Evolutionary conservation across 2,113 vertebrate species (phyloP), one percentile per base, ranked within the genome.

Genomic region (Rhabdomys dilectus): DNA sequence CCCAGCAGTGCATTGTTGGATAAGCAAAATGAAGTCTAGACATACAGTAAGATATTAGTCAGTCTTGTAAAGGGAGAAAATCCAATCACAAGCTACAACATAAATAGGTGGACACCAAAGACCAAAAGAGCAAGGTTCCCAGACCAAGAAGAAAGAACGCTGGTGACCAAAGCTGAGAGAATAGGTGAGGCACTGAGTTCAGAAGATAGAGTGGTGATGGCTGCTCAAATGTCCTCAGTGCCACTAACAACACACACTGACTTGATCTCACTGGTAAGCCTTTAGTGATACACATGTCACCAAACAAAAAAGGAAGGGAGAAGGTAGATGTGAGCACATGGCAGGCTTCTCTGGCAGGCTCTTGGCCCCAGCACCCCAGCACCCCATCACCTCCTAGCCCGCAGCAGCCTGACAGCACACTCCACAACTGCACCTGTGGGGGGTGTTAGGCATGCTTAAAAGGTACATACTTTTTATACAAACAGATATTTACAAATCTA

Each of bases 1-100:
- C 9, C 26, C 53, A 10, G 9, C 42, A 7, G 0, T 11, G 34
- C 16, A 19, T 45, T 9, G 66, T 68, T 0, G 7, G 21, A n/a
- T 1, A 22, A 89, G n/a, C 39, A 72, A 76, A 42, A 77, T 73
- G n/a, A 29, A 2, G 4, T 34, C 1, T 13, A 15, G 11, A 36
- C 11, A 11, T 42, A 16, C n/a, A 66, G 15, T 45, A 24, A 22
- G 70, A 12, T 60, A 58, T 45, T 42, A 91, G 36, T 88, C 26
- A 16, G 26, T 12, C 76, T 92, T 66, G 11, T 48, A 72, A 26
- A 51, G 8, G 26, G 92, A 64, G 64, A 75, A n/a, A 22, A 56
- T 77, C 51, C 21, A 3, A n/a, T 73, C 48, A 17, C 4, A 29
- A 31, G 26, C 66, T 11, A 31, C 48, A 34, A 36, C 2, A n/a